These are phyloP conservation scores for Scomber scombrus DNA, from an alignment of 2,113 vertebrate genomes.

Conservation along the genomic window DNA sequence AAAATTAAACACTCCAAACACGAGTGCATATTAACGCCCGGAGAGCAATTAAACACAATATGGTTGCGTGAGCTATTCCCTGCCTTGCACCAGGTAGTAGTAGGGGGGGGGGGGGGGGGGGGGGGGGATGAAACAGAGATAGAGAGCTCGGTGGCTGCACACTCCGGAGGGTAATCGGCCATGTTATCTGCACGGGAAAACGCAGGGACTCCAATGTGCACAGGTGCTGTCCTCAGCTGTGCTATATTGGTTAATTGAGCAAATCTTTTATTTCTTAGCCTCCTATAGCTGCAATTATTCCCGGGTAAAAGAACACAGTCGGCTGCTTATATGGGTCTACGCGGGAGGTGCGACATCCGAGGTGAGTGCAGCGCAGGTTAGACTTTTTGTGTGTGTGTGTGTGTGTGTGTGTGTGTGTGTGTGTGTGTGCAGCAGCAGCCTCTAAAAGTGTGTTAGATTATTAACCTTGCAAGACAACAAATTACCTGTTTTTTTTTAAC, in stretches of 20 bases:
- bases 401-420: neutral
- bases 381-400: slow-evolving; percentile 5
- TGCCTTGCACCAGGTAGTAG: slow-evolving; percentile 79
- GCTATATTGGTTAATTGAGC: slow-evolving; percentile 86
- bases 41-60: slow-evolving; percentile 80
- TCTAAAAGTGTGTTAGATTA: no score
- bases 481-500: neutral
- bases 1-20: slow-evolving; percentile 79
- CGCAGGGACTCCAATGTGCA: slow-evolving; percentile 67
- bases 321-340: slow-evolving; percentile 62
- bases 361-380: slow-evolving; percentile 56
- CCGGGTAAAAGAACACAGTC: slow-evolving; percentile 58
- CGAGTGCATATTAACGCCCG: slow-evolving; percentile 72
- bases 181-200: slow-evolving; percentile 73
- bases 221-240: slow-evolving; percentile 86
- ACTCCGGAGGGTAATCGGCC: slow-evolving; percentile 83
- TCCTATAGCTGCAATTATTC: slow-evolving; percentile 83
- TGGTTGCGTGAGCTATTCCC: slow-evolving; percentile 39
- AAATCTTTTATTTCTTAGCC: slow-evolving; percentile 83
- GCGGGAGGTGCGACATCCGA: slow-evolving; percentile 61
- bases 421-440: slow-evolving; percentile 7
- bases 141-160: slow-evolving; percentile 41
- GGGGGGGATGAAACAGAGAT: slow-evolving; percentile 39
- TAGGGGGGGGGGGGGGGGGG: no score
- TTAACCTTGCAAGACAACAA: neutral